A percentile compares a stretch with the other conserved stretches of the same genome.
Conservation (phyloP, 2,888 invertebrate species). For the Cryptosula pallasiana region DNA sequence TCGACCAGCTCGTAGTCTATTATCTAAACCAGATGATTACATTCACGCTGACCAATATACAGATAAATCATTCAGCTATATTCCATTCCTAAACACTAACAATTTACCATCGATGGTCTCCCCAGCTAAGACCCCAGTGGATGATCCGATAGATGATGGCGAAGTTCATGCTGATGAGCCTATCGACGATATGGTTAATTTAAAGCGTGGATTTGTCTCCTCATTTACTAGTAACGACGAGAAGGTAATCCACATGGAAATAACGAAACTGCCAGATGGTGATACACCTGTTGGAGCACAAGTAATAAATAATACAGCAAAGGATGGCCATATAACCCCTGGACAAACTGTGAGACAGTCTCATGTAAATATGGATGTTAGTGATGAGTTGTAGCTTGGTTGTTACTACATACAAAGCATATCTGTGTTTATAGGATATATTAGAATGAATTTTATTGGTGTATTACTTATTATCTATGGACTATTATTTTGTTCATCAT, state of each 20-base stretch:
- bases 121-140: not conserved
- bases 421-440: not conserved
- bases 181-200: not conserved
- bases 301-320: not conserved
- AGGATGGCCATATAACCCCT: not conserved
- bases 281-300: not conserved
- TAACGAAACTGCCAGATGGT: conserved; percentile 11
- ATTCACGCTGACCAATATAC: not conserved
- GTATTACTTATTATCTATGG: too few species aligned
- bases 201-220: not conserved
- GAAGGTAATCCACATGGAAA: conserved; percentile 19
- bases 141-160: not conserved
- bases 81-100: not conserved
- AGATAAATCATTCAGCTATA: not conserved
- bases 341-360: not conserved
- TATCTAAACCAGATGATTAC: conserved; percentile 11
- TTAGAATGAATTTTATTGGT: too few species aligned
- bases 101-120: not conserved
- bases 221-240: not conserved
- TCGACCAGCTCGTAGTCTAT: conserved; percentile 16
- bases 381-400: not conserved
- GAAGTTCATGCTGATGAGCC: not conserved
- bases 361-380: not conserved
- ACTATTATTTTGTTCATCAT: too few species aligned
- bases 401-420: not conserved